A percentile compares a stretch with the other conserved stretches of the same genome.
Evolutionary conservation across 1,140 invertebrate genomes (phyloP).

Genomic region (Solenopsis invicta): DNA sequence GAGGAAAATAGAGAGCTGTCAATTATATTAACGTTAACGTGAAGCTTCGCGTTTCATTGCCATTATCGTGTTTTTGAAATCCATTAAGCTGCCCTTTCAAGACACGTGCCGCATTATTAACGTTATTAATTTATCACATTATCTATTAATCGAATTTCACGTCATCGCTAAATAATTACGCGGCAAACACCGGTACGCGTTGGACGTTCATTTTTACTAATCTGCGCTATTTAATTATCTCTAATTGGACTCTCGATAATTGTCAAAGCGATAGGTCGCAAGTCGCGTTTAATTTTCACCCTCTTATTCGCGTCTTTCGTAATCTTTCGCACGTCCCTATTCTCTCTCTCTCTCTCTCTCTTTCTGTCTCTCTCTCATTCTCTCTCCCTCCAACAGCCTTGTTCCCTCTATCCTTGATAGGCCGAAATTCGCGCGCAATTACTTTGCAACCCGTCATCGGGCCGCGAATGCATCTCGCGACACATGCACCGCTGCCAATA

Average conservation of each 20-base stretch:
- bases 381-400: not conserved
- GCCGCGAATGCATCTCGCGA: slow-evolving; percentile 55
- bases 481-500: slow-evolving; percentile 57
- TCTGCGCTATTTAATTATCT: not conserved
- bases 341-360: not conserved
- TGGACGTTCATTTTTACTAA: slow-evolving; percentile 6
- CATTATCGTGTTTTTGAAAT: slow-evolving; percentile 42
- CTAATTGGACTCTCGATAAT: not conserved
- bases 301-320: too few relatives aligned
- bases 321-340: not conserved
- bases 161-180: slow-evolving; percentile 16
- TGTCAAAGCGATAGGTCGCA: not conserved
- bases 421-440: slow-evolving; percentile 51
- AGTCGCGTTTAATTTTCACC: not conserved
- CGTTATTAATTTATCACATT: slow-evolving; percentile 8
- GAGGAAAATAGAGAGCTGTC: not conserved
- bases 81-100: slow-evolving; percentile 18
- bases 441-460: slow-evolving; percentile 43
- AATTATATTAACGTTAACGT: slow-evolving; percentile 24
- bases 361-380: not conserved
- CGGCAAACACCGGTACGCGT: not conserved
- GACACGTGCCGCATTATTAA: not conserved
- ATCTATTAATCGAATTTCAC: slow-evolving; percentile 37
- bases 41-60: not conserved
- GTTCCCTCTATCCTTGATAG: not conserved